A percentile compares a stretch with the other conserved stretches of the same genome.
Conservation (phyloP, 2,113 vertebrate genomes). For the Ailuropoda melanoleuca region DNA sequence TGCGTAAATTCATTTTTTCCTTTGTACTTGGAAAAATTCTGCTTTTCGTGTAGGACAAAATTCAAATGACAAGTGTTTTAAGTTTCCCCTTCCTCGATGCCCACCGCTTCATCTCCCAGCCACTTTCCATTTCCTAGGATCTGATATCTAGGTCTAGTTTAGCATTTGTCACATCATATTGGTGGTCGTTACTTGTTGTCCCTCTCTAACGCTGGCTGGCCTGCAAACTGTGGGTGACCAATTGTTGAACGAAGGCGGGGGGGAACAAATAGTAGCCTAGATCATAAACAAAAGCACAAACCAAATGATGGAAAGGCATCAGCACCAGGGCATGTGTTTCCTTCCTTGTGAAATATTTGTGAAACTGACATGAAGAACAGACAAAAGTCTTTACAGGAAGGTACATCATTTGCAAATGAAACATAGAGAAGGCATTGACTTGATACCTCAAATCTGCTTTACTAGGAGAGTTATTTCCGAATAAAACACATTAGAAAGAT, state of each 20-base stretch:
- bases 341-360: not conserved
- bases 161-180: not conserved
- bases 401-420: constrained; percentile 16
- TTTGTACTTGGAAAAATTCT: not conserved
- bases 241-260: not conserved
- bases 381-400: not conserved
- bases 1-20: not conserved
- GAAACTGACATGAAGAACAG: not conserved
- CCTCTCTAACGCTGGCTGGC: not conserved
- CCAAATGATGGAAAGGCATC: not conserved
- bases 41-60: not conserved
- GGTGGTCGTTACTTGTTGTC: not conserved
- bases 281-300: not conserved
- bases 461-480: not conserved
- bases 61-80: not conserved
- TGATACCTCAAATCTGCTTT: not conserved
- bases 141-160: not conserved
- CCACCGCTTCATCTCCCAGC: not conserved
- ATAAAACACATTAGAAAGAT: constrained; percentile 12
- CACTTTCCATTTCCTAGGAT: not conserved
- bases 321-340: not conserved
- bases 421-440: not conserved
- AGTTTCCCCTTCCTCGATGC: not conserved
- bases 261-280: not conserved
- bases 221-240: not conserved